phyloP scores from a whole-genome alignment of 2,113 vertebrate species.

The Chaetodon trifascialis region DNA sequence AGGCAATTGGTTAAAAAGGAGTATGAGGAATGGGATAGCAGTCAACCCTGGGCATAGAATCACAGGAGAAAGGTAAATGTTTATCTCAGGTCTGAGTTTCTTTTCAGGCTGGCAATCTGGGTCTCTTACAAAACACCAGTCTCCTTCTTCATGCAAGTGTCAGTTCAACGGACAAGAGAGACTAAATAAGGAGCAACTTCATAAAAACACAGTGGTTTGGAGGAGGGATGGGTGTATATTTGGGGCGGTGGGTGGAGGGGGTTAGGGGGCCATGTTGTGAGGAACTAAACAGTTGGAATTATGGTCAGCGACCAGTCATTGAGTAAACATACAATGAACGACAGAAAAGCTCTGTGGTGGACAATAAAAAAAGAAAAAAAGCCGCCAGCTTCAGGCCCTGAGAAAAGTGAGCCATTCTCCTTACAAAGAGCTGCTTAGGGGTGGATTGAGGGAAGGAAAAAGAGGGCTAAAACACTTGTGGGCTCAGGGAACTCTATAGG shows the following conservation, averaged over 20 bases:
- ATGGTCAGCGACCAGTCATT: constrained; percentile 84
- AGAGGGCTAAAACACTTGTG: constrained; percentile 99
- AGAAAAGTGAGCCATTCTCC: constrained; percentile 91
- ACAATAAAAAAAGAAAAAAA: constrained; percentile 80
- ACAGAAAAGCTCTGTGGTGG: constrained; percentile 82
- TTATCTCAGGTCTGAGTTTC: constrained; percentile 59
- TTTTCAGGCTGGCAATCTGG: constrained; percentile 55
- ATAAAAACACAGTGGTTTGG: constrained; percentile 62
- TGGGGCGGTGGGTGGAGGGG: constrained; percentile 63
- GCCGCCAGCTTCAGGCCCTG: constrained; percentile 87
- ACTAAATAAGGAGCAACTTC: constrained; percentile 75
- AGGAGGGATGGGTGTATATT: constrained; percentile 61
- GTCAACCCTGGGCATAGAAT: not conserved
- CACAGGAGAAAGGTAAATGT: constrained; percentile 66
- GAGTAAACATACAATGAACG: constrained; percentile 88
- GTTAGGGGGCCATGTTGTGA: constrained; percentile 80
- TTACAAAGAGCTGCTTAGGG: constrained; percentile 91
- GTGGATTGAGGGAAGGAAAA: constrained; percentile 89
- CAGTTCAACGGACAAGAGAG: constrained; percentile 60
- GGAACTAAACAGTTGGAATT: constrained; percentile 87
- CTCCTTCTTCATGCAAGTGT: constrained; percentile 55
- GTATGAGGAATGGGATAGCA: constrained; percentile 25
- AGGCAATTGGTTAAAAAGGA: constrained; percentile 48
- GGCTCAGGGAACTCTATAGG: constrained; percentile 93
- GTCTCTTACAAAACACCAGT: constrained; percentile 61